These are phyloP conservation scores for Botrylloides violaceus DNA, from an alignment of 23 tunicate genomes.

Conservation along the genomic window DNA sequence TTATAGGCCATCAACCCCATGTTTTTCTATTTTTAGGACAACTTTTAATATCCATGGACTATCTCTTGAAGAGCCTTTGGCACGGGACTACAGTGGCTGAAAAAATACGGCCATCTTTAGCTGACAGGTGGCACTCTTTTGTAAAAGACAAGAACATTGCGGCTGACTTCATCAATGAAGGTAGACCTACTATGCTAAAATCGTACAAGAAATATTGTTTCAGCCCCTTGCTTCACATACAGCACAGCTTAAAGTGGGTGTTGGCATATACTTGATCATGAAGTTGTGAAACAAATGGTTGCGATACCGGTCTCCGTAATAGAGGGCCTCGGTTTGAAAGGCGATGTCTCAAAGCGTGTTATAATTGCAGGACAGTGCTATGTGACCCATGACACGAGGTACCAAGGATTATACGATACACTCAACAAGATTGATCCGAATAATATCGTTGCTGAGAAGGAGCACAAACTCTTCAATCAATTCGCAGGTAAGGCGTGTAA, in stretches of 20 bases:
- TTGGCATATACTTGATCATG: not conserved
- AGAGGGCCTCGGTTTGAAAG: too few relatives aligned
- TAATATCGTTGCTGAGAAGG: conserved; percentile 31
- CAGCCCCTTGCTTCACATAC: too few relatives aligned
- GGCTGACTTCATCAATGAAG: not conserved
- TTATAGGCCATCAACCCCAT: not conserved
- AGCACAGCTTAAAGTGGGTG: too few relatives aligned
- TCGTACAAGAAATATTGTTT: too few relatives aligned
- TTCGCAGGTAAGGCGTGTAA: conserved; percentile 40
- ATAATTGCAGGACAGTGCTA: conserved; percentile 47
- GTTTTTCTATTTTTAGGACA: conserved; percentile 40
- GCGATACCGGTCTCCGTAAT: too few relatives aligned
- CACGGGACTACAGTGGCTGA: conserved; percentile 62
- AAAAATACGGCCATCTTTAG: conserved; percentile 33
- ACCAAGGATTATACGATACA: conserved; percentile 30
- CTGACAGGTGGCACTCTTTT: conserved; percentile 69
- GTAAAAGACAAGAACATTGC: not conserved
- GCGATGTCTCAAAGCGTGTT: too few relatives aligned
- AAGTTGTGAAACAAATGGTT: not conserved
- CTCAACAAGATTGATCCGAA: conserved; percentile 55
- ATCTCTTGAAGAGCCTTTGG: conserved; percentile 82
- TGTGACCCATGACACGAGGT: conserved; percentile 26
- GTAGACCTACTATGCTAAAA: too few relatives aligned
- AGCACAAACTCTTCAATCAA: conserved; percentile 50
- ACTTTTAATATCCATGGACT: conserved; percentile 52